phyloP scores from a whole-genome alignment of 2,113 vertebrate species.

The Danionella cerebrum region DNA sequence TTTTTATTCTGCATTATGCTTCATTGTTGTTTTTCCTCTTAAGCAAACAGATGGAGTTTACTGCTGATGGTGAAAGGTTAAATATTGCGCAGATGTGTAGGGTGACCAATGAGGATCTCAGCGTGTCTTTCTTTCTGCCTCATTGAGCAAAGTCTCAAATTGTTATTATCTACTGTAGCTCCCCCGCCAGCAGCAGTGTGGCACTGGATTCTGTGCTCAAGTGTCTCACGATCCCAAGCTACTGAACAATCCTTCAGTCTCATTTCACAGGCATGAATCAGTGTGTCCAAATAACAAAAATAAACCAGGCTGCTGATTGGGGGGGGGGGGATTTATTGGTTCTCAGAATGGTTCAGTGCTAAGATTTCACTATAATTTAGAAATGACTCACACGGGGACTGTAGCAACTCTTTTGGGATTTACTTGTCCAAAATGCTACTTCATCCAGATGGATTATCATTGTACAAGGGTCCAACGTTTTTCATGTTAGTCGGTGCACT shows the following conservation, averaged over 20 bases:
- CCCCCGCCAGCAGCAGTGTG: slow-evolving; percentile 35
- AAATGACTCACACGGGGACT: background rate
- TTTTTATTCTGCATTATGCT: background rate
- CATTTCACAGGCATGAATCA: slow-evolving; percentile 6
- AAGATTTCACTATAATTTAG: background rate
- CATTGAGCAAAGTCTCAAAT: slow-evolving; percentile 27
- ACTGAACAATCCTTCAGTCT: background rate
- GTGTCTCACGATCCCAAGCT: slow-evolving; percentile 8
- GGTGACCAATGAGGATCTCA: too few species aligned
- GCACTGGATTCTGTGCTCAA: slow-evolving; percentile 17
- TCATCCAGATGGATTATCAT: too few species aligned
- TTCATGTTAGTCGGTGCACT: too few species aligned
- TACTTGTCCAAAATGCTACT: too few species aligned
- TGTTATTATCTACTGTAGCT: slow-evolving; percentile 42
- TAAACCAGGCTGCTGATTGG: background rate
- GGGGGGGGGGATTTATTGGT: background rate
- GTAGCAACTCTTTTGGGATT: too few species aligned
- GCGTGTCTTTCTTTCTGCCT: slow-evolving; percentile 35
- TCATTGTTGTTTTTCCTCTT: background rate
- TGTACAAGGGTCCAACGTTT: too few species aligned
- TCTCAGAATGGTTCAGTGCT: background rate
- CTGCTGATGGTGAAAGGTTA: slow-evolving; percentile 16
- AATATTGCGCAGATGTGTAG: slow-evolving; percentile 16
- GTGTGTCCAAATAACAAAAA: background rate
- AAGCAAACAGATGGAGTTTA: slow-evolving; percentile 1